Evolutionary conservation across 1,140 invertebrate species (phyloP).

Genomic region (Drosophila baimaii): DNA sequence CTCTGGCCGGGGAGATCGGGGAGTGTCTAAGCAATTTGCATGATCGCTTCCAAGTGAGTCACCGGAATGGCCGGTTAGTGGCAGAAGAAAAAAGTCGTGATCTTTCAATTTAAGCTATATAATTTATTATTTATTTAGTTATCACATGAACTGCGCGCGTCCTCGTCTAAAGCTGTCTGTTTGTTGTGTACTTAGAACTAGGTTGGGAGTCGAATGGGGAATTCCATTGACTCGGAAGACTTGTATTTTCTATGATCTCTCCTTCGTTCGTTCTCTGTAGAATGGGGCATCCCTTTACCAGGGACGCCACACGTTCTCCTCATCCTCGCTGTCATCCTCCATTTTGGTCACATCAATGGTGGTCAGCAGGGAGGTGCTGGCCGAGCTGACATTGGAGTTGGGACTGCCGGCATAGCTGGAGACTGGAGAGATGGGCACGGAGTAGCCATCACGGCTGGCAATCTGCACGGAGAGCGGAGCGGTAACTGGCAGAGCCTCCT

Average conservation of each 20-base stretch:
- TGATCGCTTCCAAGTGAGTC: not conserved
- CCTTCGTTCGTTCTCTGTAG: not conserved
- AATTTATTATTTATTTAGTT: slow-evolving; percentile 71
- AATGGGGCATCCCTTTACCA: slow-evolving; percentile 85
- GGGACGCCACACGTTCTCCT: slow-evolving; percentile 88
- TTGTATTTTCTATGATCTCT: slow-evolving; percentile 47
- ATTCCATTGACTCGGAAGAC: slow-evolving; percentile 65
- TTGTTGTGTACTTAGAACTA: slow-evolving; percentile 52
- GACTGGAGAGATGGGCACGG: slow-evolving; percentile 77
- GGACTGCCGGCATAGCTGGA: slow-evolving; percentile 79
- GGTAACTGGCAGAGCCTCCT: slow-evolving; percentile 64
- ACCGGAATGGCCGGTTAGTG: slow-evolving; percentile 11
- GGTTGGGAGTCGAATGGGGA: slow-evolving; percentile 16
- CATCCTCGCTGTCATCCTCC: slow-evolving; percentile 83
- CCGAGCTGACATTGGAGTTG: slow-evolving; percentile 63
- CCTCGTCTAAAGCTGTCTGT: slow-evolving; percentile 63
- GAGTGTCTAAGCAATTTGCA: slow-evolving; percentile 40
- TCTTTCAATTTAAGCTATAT: slow-evolving; percentile 61
- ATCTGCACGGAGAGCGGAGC: slow-evolving; percentile 78
- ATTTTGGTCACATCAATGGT: slow-evolving; percentile 70
- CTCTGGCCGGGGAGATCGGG: not conserved
- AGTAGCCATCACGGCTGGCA: slow-evolving; percentile 70
- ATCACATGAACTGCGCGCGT: slow-evolving; percentile 73
- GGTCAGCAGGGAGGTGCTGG: slow-evolving; percentile 67
- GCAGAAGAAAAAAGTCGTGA: slow-evolving; percentile 35